Evolutionary conservation across 1,140 invertebrate species (phyloP).

Genomic region (Stenopsyche tienmushanensis): DNA sequence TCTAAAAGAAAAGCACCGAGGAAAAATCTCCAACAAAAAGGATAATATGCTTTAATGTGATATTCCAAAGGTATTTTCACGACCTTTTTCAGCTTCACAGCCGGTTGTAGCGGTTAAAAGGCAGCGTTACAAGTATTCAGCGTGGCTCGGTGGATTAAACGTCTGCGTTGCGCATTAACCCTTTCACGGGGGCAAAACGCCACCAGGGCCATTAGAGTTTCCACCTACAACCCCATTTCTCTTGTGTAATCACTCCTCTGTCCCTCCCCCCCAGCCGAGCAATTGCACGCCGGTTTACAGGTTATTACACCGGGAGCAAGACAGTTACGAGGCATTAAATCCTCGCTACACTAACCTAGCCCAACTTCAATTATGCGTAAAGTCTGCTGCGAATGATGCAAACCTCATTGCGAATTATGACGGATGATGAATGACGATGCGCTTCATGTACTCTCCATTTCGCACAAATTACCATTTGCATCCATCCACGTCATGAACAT

Average conservation of each 20-base stretch:
- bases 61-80: not conserved
- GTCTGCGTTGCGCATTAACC: conserved; percentile 28
- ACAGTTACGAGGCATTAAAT: conserved; percentile 31
- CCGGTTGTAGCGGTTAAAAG: conserved; percentile 7
- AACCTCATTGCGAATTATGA: not conserved
- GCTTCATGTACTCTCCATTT: too few relatives aligned
- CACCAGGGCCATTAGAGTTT: conserved; percentile 13
- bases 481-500: too few relatives aligned
- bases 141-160: conserved; percentile 18
- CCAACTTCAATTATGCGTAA: conserved; percentile 24
- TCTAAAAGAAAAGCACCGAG: too few relatives aligned
- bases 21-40: not conserved
- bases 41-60: not conserved
- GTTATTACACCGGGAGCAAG: conserved; percentile 29
- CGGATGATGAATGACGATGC: too few relatives aligned
- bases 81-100: conserved; percentile 4
- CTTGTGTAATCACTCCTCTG: conserved; percentile 5
- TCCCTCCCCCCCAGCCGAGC: conserved; percentile 7
- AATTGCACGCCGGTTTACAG: conserved; percentile 31
- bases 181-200: conserved; percentile 16
- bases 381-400: conserved; percentile 6
- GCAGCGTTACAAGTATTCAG: conserved; percentile 1
- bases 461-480: too few relatives aligned
- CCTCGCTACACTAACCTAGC: conserved; percentile 22
- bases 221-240: not conserved